Evolutionary conservation across 2,113 vertebrate species (phyloP).

Genomic region (Ascaphus truei): DNA sequence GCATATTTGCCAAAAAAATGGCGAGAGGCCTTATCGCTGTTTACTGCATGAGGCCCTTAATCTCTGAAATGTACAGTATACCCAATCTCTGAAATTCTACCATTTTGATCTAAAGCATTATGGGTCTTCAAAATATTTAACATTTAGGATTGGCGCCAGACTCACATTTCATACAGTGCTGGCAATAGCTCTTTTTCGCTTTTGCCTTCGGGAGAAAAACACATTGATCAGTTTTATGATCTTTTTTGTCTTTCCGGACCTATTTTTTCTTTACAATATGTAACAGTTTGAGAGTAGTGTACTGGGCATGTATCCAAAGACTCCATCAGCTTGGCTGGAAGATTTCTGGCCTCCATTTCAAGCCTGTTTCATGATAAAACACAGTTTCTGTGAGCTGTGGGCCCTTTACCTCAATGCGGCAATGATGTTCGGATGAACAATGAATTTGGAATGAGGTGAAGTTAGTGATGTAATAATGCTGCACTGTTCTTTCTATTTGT

Average conservation of each 20-base stretch:
- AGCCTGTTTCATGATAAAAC: not conserved
- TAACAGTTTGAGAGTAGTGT: not conserved
- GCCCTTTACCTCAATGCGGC: not conserved
- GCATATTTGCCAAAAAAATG: too few species aligned
- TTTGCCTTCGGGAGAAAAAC: not conserved
- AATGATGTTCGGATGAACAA: not conserved
- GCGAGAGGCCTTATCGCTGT: too few species aligned
- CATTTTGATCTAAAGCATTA: not conserved
- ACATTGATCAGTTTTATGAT: conserved; percentile 7
- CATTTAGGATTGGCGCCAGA: not conserved
- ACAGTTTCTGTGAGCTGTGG: not conserved
- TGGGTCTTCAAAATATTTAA: not conserved
- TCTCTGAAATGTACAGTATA: not conserved
- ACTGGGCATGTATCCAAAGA: conserved; percentile 12
- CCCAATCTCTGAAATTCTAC: not conserved
- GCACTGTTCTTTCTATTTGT: not conserved
- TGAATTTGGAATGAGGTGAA: not conserved
- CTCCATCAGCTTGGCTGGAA: conserved; percentile 6
- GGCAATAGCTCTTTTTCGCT: not conserved
- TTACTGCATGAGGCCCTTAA: too few species aligned
- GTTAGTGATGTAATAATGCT: not conserved
- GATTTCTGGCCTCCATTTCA: not conserved
- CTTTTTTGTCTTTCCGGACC: not conserved
- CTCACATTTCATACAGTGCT: not conserved
- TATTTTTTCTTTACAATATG: not conserved